Evolutionary conservation across 2,113 vertebrate species (phyloP).

Genomic region (Xyrauchen texanus): DNA sequence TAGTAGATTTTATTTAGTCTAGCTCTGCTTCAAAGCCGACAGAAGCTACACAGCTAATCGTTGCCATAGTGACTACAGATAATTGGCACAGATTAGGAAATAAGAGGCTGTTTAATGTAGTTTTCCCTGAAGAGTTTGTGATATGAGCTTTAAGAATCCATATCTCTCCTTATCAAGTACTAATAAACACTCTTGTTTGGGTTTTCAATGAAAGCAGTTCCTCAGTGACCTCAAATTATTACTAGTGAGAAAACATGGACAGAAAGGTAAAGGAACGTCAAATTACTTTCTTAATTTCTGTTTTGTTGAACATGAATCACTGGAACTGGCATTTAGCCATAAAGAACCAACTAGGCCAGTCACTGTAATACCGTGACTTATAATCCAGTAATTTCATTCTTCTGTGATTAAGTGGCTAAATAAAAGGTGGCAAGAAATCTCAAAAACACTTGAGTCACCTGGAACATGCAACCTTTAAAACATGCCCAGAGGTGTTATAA

Average conservation of each 20-base stretch:
- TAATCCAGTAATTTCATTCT: too few species aligned
- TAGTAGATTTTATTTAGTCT: neutral
- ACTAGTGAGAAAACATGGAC: neutral
- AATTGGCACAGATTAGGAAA: constrained; percentile 3
- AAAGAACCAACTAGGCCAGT: too few species aligned
- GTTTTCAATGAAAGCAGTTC: neutral
- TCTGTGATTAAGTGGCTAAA: too few species aligned
- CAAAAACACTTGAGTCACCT: too few species aligned
- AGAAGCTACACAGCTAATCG: neutral
- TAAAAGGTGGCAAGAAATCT: too few species aligned
- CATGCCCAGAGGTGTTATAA: too few species aligned
- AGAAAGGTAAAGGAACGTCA: too few species aligned
- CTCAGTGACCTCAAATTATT: neutral
- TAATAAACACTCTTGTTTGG: neutral
- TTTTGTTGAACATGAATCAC: too few species aligned
- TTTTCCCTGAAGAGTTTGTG: neutral
- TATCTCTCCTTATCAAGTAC: neutral
- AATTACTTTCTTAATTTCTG: too few species aligned
- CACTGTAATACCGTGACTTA: too few species aligned
- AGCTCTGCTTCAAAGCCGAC: neutral
- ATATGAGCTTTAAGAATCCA: neutral
- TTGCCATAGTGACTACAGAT: neutral
- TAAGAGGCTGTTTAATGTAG: neutral
- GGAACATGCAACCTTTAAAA: too few species aligned
- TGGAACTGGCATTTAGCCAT: too few species aligned